Base-by-base conservation (phyloP, 2,888 invertebrate genomes). In the Sarcophaga caerulescens region DNA sequence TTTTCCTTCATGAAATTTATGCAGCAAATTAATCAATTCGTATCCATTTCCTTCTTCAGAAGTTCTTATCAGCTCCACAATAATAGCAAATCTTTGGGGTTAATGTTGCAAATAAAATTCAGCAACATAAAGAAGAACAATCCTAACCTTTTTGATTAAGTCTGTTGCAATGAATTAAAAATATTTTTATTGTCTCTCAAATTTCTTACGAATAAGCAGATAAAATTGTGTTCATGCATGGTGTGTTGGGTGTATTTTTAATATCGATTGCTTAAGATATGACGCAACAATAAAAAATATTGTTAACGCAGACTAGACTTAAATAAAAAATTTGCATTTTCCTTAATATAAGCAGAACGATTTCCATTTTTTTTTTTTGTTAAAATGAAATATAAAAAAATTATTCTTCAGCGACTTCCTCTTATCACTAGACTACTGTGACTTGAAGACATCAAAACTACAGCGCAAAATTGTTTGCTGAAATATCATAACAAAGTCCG, bases 41-140 rank as follows among this genome's bases (percentile, higher is more conserved):
- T 47, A 19, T 45, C 21, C 6, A 10, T 69, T 25, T 25, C 52
- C n/a, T 4, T 21, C 35, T 35, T 6, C 8, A 35, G 1, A 35
- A 35, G 5, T 77, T 47, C 8, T 62, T 47, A 14, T 3, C 4
- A 45, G 8, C 2, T 45, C 19, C 14, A 19, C 45, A 68, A 69
- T 25, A 35, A 35, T 8, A 47, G 60, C 60, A 78, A 69, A 60
- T 62, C 19, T 78, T 78, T 77, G 68, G 68, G 8, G 47, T 63
- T 63, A 63, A 70, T 70, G 52, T 63, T 62, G 19, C 11, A 78
- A 57, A 78, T 47, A 14, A 47, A 60, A 57, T 69, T 63, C 62
- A 52, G 45, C 23, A 47, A n/a, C n/a, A n/a, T n/a, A n/a, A n/a
- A n/a, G n/a, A n/a, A n/a, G n/a, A n/a, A n/a, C n/a, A 62, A 19